Base-by-base conservation (phyloP, 1,140 invertebrate species). In the Euura lappo region DNA sequence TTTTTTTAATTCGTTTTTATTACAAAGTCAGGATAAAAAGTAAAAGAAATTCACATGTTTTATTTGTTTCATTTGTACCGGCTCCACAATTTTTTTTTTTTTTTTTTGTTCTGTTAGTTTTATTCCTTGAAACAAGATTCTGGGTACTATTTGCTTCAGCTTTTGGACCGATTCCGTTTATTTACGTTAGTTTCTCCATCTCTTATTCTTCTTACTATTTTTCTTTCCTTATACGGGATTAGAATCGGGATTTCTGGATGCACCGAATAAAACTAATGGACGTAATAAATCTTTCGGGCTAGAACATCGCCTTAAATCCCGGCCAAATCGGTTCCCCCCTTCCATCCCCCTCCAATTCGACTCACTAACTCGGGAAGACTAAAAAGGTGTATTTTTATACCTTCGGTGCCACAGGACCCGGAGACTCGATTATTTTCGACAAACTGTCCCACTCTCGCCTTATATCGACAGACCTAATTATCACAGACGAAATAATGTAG, bases 191-290 rank as follows among this genome's bases (percentile, higher is more conserved):
- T 28, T 28, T 60, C 51, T 60, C 8, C 13, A 60, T 60, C 51
- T 28, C 28, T 28, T 28, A 28, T 28, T 60, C 51, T 60, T 60
- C 51, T 60, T 60, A 8, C 51, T 65, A 72, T 75, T 28, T 28
- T 70, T 71, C 70, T 76, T 72, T 71, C 79, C 79, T 77, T 80
- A 79, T 80, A 79, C 68, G 77, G 76, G 69, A 69, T 69, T 44
- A 73, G 74, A 75, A 74, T 74, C 67, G 75, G 74, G 75, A 76
- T 78, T 78, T 76, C 13, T 75, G 74, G 77, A 71, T 76, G 69
- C 76, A 67, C 73, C 77, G 75, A 72, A 74, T 73, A 80, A 73
- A 77, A 78, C 79, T 80, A 80, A 80, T 80, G 79, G 78, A 76
- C 75, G 74, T 70, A 75, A 79, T 80, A 79, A 80, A 80, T 80